Evolutionary conservation across 1,140 invertebrate species (phyloP), one percentile per base, ranked within the genome.

Genomic region (Neoseiulus cucumeris): DNA sequence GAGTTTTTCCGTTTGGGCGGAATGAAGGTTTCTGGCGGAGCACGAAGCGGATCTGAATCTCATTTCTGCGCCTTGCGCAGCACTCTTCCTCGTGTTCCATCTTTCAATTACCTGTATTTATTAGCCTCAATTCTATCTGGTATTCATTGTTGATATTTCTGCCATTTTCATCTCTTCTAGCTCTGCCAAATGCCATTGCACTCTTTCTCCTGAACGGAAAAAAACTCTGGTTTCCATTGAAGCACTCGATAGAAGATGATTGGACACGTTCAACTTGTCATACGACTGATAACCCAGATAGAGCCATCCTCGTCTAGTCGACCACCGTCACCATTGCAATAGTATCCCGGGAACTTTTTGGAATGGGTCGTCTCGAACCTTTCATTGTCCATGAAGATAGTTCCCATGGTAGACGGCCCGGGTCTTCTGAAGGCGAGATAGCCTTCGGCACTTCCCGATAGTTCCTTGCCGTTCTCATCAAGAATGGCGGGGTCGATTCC

Each of bases 201-300:
- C n/a, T n/a, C n/a, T n/a, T n/a, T n/a, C n/a, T n/a, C n/a, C n/a
- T n/a, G n/a, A n/a, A n/a, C n/a, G n/a, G n/a, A n/a, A n/a, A n/a
- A n/a, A n/a, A 2, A 98, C 78, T 5, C 91, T 87, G 14, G 87
- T 86, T 77, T 98, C 93, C 18, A 83, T 80, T 70, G 98, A 90
- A 0, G 94, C 89, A 0, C 95, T 98, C 65, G 90, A 94, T 81
- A 98, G 86, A 20, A 98, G 77, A 78, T 98, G 94, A 0, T 93
- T 94, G 1, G 91, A 95, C 0, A 98, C 92, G 76, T 98, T 98
- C 64, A 98, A 77, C 89, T 98, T 92, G 72, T 98, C 94, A 75
- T 87, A 64, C 94, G 82, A 0, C 94, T 94, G 1, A 92, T 97
- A 22, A 98, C 85, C 91, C 92, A 98, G 18, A 94, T 77, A 75